Evolutionary conservation across 2,113 vertebrate genomes (phyloP).

Genomic region (Pseudorasbora parva): DNA sequence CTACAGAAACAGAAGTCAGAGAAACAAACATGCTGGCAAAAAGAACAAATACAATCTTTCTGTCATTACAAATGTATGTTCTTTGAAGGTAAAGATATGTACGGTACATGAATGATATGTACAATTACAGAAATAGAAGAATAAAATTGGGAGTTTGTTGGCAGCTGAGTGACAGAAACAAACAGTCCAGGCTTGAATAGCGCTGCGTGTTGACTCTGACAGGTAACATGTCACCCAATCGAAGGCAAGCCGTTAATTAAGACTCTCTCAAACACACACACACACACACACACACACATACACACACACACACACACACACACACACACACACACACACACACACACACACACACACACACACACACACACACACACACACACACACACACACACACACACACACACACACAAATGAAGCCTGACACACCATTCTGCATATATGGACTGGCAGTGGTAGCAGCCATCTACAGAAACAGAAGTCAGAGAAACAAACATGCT

Average conservation of each 20-base stretch:
- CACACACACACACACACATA: neutral
- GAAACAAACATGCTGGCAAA: neutral
- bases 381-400: conserved; percentile 9
- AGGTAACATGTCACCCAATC: conserved; percentile 60
- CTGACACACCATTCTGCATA: conserved; percentile 38
- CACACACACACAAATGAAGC: conserved; percentile 10
- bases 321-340: neutral
- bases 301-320: conserved; percentile 8
- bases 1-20: conserved; percentile 9
- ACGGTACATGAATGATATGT: neutral
- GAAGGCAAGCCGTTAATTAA: conserved; percentile 59
- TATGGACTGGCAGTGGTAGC: conserved; percentile 26
- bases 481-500: conserved; percentile 2
- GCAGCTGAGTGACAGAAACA: conserved; percentile 50
- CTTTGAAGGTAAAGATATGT: neutral
- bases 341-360: too few relatives aligned
- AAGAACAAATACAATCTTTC: neutral
- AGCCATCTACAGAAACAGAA: conserved; percentile 14
- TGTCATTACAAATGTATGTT: neutral
- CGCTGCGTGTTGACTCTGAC: conserved; percentile 48
- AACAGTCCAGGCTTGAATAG: conserved; percentile 44
- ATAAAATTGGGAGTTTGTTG: conserved; percentile 36
- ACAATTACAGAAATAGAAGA: neutral
- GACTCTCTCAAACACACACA: conserved; percentile 31
- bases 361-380: too few relatives aligned